Evolutionary conservation across 2,888 invertebrate genomes (phyloP).

Genomic region (Heteromyza rotundicornis): DNA sequence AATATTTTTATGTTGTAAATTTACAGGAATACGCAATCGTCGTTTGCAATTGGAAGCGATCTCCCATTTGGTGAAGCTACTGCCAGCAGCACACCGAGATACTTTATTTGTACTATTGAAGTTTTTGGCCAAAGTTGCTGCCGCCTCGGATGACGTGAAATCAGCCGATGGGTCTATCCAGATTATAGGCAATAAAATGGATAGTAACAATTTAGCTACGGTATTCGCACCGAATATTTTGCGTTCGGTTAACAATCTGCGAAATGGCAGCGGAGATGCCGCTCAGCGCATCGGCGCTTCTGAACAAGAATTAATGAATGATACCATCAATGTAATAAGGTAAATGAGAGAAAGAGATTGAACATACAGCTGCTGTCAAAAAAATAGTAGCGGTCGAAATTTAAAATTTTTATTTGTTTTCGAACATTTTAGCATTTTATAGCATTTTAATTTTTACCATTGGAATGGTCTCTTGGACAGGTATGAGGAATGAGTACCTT

Average conservation of each 20-base stretch:
- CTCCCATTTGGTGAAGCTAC: slow-evolving; percentile 81
- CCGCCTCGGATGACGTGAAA: slow-evolving; percentile 50
- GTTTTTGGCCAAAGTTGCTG: slow-evolving; percentile 73
- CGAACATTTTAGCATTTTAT: too few species aligned
- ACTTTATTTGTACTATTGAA: slow-evolving; percentile 78
- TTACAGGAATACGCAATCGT: slow-evolving; percentile 79
- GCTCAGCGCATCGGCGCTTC: slow-evolving; percentile 25
- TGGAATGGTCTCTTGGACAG: too few species aligned
- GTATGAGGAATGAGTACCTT: too few species aligned
- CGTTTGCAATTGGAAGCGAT: slow-evolving; percentile 83
- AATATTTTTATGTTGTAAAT: too few species aligned
- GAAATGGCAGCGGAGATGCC: too few species aligned
- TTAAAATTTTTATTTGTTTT: too few species aligned
- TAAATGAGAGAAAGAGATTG: too few species aligned
- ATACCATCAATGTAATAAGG: slow-evolving; percentile 89
- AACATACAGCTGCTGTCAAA: too few species aligned
- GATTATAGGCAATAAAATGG: slow-evolving; percentile 86
- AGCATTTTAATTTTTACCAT: too few species aligned
- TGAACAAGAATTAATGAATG: slow-evolving; percentile 69
- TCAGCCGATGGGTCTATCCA: slow-evolving; percentile 43
- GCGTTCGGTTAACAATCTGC: too few species aligned
- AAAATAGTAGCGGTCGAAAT: too few species aligned
- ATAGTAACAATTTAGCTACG: slow-evolving; percentile 88
- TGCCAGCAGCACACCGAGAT: slow-evolving; percentile 88
- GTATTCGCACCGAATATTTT: slow-evolving; percentile 94